Conservation (phyloP, 2,888 invertebrate genomes). For the Chloroclysta siterata region DNA sequence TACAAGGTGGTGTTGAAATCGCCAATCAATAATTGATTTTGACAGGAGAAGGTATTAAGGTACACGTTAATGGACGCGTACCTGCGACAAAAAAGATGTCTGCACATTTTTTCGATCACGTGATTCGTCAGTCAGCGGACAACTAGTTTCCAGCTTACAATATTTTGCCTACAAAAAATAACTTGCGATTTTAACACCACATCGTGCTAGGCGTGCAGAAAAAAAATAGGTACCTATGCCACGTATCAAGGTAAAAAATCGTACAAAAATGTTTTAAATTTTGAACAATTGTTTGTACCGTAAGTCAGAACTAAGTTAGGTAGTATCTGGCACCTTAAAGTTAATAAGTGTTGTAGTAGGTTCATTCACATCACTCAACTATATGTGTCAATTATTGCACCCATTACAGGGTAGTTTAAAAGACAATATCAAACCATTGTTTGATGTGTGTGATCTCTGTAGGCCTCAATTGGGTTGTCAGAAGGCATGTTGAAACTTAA, state of each 20-base stretch:
- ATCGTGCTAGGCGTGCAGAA: slow-evolving; percentile 1
- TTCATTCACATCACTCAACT: slow-evolving; percentile 14
- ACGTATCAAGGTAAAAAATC: not conserved
- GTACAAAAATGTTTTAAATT: slow-evolving; percentile 5
- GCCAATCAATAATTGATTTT: not conserved
- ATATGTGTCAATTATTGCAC: slow-evolving; percentile 18
- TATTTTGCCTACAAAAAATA: not conserved
- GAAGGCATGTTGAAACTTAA: slow-evolving; percentile 1
- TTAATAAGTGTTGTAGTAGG: slow-evolving; percentile 5
- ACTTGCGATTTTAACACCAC: not conserved
- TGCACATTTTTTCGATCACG: not conserved
- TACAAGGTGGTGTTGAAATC: slow-evolving; percentile 2
- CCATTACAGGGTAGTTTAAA: slow-evolving; percentile 13
- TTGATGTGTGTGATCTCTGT: slow-evolving; percentile 12
- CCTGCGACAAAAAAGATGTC: not conserved
- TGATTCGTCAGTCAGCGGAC: too few species aligned
- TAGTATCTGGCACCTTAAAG: not conserved
- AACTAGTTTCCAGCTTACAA: too few species aligned
- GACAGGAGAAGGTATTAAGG: not conserved
- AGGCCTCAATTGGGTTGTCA: slow-evolving; percentile 1
- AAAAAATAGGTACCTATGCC: not conserved
- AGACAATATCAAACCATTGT: slow-evolving; percentile 17
- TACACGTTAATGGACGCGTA: too few species aligned
- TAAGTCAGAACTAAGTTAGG: slow-evolving; percentile 4
- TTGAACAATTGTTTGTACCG: not conserved